Evolutionary conservation across 1,140 invertebrate genomes (phyloP).

Genomic region (Ceratosolen fusciceps): DNA sequence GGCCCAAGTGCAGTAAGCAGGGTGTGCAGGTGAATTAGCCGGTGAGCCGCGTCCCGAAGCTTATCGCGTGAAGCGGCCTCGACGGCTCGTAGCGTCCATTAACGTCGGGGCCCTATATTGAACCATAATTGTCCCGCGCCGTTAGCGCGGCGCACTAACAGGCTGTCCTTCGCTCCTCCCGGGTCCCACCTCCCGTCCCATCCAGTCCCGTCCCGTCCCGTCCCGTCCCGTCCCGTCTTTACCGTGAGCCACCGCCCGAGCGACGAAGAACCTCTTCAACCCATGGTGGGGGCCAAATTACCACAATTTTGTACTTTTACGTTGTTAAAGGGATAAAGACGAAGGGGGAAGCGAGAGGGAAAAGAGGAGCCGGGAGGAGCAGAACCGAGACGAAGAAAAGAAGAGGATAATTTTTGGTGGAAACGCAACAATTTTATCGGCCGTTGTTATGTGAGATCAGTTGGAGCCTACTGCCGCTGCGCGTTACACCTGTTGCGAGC

Average conservation of each 20-base stretch:
- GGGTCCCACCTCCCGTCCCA: conserved; percentile 46
- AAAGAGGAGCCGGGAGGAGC: neutral
- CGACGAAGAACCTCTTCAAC: conserved; percentile 41
- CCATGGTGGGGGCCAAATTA: conserved; percentile 65
- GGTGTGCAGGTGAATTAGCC: neutral
- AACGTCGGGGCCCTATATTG: conserved; percentile 57
- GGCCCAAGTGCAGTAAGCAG: neutral
- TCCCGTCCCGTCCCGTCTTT: conserved; percentile 47
- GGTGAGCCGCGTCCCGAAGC: neutral
- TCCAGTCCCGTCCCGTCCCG: too few species aligned
- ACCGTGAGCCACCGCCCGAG: conserved; percentile 36
- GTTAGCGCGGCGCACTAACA: conserved; percentile 56
- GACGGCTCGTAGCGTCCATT: conserved; percentile 53
- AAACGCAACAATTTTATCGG: conserved; percentile 71
- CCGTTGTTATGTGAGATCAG: conserved; percentile 69
- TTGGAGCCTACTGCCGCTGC: conserved; percentile 67
- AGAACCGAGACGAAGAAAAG: conserved; percentile 53
- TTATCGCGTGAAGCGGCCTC: conserved; percentile 50
- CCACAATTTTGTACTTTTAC: conserved; percentile 70
- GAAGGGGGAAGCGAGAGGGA: conserved; percentile 17
- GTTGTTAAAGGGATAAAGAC: conserved; percentile 49
- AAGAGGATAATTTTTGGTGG: conserved; percentile 70
- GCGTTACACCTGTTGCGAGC: conserved; percentile 64
- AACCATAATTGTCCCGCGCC: conserved; percentile 60
- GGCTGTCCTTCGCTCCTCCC: conserved; percentile 44